phyloP scores from a whole-genome alignment of 2,888 invertebrate species.

The Ochlodes sylvanus region DNA sequence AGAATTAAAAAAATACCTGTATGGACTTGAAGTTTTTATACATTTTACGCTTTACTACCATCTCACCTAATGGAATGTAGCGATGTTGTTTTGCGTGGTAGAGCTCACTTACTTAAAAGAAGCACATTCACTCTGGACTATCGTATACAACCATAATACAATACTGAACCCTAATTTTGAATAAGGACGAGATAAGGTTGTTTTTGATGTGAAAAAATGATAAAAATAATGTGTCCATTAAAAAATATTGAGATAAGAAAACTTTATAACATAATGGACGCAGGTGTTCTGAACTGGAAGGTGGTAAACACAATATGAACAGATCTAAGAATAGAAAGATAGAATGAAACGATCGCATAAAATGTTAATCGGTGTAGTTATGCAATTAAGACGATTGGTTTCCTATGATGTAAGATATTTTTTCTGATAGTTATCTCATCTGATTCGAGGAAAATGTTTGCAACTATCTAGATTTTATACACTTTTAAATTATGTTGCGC shows the following conservation, averaged over 20 bases:
- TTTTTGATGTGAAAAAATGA: not conserved
- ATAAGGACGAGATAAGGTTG: not conserved
- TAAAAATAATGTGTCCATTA: not conserved
- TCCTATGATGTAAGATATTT: conserved; percentile 28
- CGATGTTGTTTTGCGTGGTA: too few relatives aligned
- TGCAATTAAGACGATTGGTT: conserved; percentile 19
- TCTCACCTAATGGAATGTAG: too few relatives aligned
- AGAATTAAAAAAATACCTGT: too few relatives aligned
- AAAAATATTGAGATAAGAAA: not conserved
- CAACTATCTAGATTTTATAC: conserved; percentile 10
- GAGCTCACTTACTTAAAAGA: too few relatives aligned
- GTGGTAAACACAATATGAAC: not conserved
- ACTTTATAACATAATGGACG: not conserved
- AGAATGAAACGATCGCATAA: not conserved
- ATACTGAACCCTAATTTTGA: too few relatives aligned
- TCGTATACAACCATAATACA: too few relatives aligned
- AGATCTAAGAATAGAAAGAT: not conserved
- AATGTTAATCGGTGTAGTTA: conserved; percentile 21
- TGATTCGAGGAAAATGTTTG: conserved; percentile 16
- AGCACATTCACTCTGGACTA: too few relatives aligned
- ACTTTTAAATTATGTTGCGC: conserved; percentile 20
- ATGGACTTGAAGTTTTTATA: too few relatives aligned
- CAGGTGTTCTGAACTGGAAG: not conserved
- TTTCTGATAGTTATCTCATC: conserved; percentile 25
- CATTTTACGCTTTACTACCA: too few relatives aligned